Evolutionary conservation across 2,113 vertebrate genomes (phyloP).

Genomic region (Actenoides hombroni): DNA sequence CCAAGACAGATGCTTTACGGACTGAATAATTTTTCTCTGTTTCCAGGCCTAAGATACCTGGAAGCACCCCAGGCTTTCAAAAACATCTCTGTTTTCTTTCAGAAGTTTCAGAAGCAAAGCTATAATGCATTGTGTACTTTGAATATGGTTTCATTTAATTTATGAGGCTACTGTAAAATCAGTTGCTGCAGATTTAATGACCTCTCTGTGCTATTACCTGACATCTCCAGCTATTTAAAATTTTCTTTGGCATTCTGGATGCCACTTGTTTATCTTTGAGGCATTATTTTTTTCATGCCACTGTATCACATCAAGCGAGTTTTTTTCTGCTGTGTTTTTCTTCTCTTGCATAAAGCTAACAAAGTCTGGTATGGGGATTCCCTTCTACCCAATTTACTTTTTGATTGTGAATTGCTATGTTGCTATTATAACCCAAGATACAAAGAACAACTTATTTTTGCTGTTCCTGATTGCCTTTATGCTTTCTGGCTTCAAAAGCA

Average conservation of each 20-base stretch:
- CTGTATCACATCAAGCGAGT: not conserved
- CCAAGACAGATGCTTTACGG: not conserved
- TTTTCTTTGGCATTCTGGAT: not conserved
- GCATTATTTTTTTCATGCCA: not conserved
- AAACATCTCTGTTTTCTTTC: not conserved
- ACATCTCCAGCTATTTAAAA: not conserved
- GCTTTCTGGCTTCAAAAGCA: not conserved
- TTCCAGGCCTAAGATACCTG: not conserved
- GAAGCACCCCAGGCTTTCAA: not conserved
- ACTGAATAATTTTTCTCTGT: not conserved
- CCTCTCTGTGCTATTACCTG: not conserved
- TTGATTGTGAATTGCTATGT: not conserved
- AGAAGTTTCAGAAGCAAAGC: not conserved
- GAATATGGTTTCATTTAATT: not conserved
- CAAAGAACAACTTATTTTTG: not conserved
- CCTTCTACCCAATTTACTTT: not conserved
- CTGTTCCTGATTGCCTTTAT: not conserved
- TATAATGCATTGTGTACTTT: not conserved
- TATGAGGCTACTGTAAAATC: not conserved
- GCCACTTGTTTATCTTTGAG: not conserved
- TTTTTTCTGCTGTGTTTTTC: not conserved
- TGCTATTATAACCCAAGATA: not conserved
- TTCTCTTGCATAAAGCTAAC: not conserved
- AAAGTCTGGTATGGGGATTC: not conserved
- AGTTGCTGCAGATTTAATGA: not conserved